Percentiles rank a stretch among this genome's conserved stretches.
These are phyloP conservation scores for Brenthis ino DNA, from an alignment of 2,888 invertebrate species.

Conservation along the genomic window DNA sequence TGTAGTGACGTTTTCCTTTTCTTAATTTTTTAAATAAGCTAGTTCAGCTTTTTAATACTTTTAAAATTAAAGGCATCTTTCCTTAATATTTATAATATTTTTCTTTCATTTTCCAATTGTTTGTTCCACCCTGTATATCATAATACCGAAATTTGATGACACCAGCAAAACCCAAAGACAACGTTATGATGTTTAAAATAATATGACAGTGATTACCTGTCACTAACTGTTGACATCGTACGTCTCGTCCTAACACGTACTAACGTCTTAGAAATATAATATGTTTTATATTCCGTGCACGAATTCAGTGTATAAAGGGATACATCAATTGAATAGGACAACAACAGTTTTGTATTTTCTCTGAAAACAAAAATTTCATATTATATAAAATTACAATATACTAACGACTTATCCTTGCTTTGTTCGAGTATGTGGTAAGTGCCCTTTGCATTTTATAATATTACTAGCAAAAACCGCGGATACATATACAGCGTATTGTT, in stretches of 20 bases:
- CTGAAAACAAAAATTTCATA: background rate
- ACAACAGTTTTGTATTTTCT: background rate
- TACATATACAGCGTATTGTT: no score
- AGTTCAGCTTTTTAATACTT: no score
- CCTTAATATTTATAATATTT: no score
- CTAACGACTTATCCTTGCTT: no score
- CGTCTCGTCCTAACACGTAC: slow-evolving; percentile 24
- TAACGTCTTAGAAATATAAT: slow-evolving; percentile 10
- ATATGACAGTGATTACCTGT: slow-evolving; percentile 24
- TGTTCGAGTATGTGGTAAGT: no score
- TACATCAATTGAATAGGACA: background rate
- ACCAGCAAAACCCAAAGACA: background rate
- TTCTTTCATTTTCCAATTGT: no score
- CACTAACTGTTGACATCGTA: slow-evolving; percentile 26
- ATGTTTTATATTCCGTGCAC: slow-evolving; percentile 19
- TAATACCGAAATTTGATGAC: background rate
- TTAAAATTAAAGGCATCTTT: no score
- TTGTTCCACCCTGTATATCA: background rate
- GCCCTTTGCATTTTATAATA: no score
- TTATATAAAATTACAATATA: no score
- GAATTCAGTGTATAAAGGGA: slow-evolving; percentile 3
- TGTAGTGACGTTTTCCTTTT: no score
- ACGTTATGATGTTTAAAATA: slow-evolving; percentile 23
- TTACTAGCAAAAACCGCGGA: no score
- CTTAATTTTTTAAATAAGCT: no score